Conservation (phyloP, 30 jellyfish, hydroid and myxozoan species). For the Chrysaora quinquecirrha region DNA sequence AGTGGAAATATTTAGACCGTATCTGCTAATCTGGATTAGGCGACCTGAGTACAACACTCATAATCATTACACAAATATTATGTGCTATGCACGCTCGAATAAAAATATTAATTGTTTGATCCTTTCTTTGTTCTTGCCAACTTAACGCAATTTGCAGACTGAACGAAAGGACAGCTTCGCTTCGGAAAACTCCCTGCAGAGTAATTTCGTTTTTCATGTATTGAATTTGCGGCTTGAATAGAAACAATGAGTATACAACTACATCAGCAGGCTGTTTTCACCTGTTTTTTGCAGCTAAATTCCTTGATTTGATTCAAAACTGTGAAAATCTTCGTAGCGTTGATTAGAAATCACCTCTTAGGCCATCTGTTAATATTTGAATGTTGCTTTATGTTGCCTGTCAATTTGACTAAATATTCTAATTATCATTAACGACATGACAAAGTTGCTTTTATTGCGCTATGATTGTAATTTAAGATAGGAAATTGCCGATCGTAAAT, state of each 20-base stretch:
- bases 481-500: not conserved
- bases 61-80: constrained; percentile 74
- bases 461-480: not conserved
- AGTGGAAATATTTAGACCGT: constrained; percentile 67
- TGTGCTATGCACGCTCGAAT: constrained; percentile 80
- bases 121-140: constrained; percentile 54
- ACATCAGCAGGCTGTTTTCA: constrained; percentile 72
- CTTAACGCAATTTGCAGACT: constrained; percentile 76
- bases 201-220: constrained; percentile 48
- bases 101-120: constrained; percentile 58
- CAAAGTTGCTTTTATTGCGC: not conserved
- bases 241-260: constrained; percentile 47
- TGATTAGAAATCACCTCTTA: not conserved
- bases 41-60: constrained; percentile 78
- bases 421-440: not conserved
- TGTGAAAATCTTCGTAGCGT: constrained; percentile 13
- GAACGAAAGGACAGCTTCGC: constrained; percentile 63
- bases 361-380: constrained; percentile 34
- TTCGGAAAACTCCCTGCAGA: constrained; percentile 65
- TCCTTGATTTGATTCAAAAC: constrained; percentile 10
- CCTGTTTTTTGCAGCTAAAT: constrained; percentile 54
- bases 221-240: constrained; percentile 55
- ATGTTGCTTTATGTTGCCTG: not conserved
- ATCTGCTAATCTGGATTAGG: constrained; percentile 73
- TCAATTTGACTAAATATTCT: not conserved